phyloP scores from a whole-genome alignment of 1,140 invertebrate species.

The Drosophila navojoa region DNA sequence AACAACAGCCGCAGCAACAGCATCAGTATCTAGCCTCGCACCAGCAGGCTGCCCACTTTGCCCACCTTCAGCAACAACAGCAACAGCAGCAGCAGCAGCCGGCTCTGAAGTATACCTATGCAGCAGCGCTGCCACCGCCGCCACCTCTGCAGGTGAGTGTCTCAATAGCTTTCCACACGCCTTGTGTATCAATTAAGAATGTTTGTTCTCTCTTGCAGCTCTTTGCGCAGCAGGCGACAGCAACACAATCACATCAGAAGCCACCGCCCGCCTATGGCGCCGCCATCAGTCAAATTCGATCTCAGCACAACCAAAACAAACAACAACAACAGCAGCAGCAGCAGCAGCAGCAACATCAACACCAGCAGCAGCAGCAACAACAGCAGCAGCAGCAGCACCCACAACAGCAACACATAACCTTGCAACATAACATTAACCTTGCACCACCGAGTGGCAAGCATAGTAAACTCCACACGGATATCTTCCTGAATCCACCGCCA shows the following conservation, averaged over 20 bases:
- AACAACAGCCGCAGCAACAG: slow-evolving; percentile 46
- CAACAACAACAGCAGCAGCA: slow-evolving; percentile 41
- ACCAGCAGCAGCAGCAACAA: slow-evolving; percentile 42
- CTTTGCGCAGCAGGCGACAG: slow-evolving; percentile 63
- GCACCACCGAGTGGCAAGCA: slow-evolving; percentile 64
- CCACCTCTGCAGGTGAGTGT: slow-evolving; percentile 75
- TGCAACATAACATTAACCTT: slow-evolving; percentile 56
- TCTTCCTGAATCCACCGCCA: slow-evolving; percentile 71
- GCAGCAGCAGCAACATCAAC: slow-evolving; percentile 49
- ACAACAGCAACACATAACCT: slow-evolving; percentile 43
- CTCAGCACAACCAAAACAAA: slow-evolving; percentile 83
- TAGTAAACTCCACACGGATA: slow-evolving; percentile 61
- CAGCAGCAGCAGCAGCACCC: slow-evolving; percentile 36
- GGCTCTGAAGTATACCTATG: slow-evolving; percentile 69
- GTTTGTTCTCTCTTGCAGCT: slow-evolving; percentile 41
- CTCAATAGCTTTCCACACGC: too few species aligned
- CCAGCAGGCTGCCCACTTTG: slow-evolving; percentile 49
- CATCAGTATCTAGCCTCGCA: slow-evolving; percentile 62
- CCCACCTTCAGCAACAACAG: slow-evolving; percentile 57
- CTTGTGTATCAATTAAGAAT: not conserved
- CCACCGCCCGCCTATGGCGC: slow-evolving; percentile 82
- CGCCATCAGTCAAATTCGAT: slow-evolving; percentile 83
- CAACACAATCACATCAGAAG: slow-evolving; percentile 72
- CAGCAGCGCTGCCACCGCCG: slow-evolving; percentile 59
- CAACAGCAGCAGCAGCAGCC: slow-evolving; percentile 56